Evolutionary conservation across 2,888 invertebrate genomes (phyloP), one percentile per base, ranked within the genome.

Genomic region (Scaptomyza caliginosa): DNA sequence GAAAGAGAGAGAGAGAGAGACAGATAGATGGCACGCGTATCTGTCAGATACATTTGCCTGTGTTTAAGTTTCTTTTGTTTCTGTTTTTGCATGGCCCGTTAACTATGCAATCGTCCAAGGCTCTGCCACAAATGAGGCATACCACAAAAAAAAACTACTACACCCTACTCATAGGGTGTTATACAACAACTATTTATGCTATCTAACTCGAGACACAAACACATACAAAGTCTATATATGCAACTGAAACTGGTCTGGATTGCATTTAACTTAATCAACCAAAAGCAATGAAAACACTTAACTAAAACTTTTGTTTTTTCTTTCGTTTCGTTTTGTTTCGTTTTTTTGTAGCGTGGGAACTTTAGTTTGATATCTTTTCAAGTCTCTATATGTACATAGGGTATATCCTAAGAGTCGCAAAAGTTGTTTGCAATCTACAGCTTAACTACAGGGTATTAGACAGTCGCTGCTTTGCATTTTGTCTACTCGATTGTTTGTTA

Each of bases 71-170:
- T 30, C 16, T n/a, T 34, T 32, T 6, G 4, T n/a, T 30, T 4
- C 28, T 28, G 1, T 54, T 57, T 66, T 62, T 48, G 67, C 74
- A 74, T 71, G 77, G 59, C 75, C 83, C 83, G 83, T 77, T 74
- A 50, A 58, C 49, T 74, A 43, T 62, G 74, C 67, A 77, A 74
- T 77, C 50, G 78, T 70, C 79, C 75, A 66, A 72, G 67, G 73
- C 52, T 32, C 50, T 13, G 7, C 13, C 32, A 32, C 16, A 32
- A 32, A 32, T 32, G 34, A 34, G 34, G 16, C 16, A 16, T n/a
- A 2, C 28, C 39, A 39, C 39, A n/a, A 28, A 8, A 16, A 8
- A 16, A 26, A 16, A 26, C 17, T 13, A 10, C 2, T 26, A 17
- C 19, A 26, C 6, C 38, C 40, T n/a, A n/a, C 30, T 30, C 45